Percentiles rank a stretch among this genome's conserved stretches.
These are phyloP conservation scores for Xestia ashworthii DNA, from an alignment of 2,888 invertebrate species.

Conservation along the genomic window DNA sequence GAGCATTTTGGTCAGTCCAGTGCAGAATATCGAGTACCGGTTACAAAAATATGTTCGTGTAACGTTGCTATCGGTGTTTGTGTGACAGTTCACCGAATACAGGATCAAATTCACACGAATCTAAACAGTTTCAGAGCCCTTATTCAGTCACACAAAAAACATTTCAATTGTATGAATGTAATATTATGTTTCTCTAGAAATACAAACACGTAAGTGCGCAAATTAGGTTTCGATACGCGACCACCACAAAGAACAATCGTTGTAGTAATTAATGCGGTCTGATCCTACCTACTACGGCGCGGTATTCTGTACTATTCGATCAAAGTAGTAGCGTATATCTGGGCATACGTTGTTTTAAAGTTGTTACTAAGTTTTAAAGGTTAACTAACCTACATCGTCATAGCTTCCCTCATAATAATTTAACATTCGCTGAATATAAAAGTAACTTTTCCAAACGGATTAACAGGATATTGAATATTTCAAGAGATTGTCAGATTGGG, in stretches of 20 bases:
- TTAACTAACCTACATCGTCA: slow-evolving; percentile 30
- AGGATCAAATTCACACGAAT: slow-evolving; percentile 7
- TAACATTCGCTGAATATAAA: slow-evolving; percentile 66
- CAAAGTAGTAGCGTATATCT: too few species aligned
- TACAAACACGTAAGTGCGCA: not conserved
- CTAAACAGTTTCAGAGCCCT: not conserved
- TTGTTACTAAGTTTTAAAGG: slow-evolving; percentile 39
- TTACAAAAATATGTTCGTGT: slow-evolving; percentile 28
- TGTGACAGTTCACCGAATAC: slow-evolving; percentile 10
- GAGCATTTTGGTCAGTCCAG: not conserved
- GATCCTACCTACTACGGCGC: not conserved
- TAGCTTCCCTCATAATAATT: slow-evolving; percentile 60
- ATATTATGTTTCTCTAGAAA: not conserved
- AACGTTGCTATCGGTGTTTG: not conserved
- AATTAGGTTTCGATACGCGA: not conserved
- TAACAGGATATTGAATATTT: slow-evolving; percentile 70
- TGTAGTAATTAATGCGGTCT: not conserved
- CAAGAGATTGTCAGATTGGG: slow-evolving; percentile 66
- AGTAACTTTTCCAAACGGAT: slow-evolving; percentile 69
- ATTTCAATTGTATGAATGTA: not conserved
- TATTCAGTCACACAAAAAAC: not conserved
- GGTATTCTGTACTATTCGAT: too few species aligned
- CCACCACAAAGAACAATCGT: not conserved
- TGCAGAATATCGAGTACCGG: slow-evolving; percentile 14
- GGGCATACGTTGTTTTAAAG: not conserved